Conservation (phyloP, 1,140 invertebrate genomes). For the Drosophila willistoni region DNA sequence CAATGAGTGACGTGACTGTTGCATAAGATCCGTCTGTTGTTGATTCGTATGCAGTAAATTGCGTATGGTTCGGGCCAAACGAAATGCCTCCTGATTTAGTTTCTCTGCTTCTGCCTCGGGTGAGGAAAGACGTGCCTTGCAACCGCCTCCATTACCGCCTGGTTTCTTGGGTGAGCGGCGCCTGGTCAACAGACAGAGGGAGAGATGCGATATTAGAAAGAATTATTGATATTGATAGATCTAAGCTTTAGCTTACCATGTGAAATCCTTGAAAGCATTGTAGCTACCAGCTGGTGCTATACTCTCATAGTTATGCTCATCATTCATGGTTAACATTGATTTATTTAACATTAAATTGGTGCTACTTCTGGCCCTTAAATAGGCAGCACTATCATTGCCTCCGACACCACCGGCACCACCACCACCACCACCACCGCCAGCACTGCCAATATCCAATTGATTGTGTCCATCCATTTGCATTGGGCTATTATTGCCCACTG, state of each 20-base stretch:
- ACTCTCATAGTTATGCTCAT: conserved; percentile 70
- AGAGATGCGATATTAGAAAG: not conserved
- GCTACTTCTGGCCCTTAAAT: conserved; percentile 82
- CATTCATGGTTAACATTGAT: conserved; percentile 69
- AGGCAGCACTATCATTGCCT: conserved; percentile 37
- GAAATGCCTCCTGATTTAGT: conserved; percentile 87
- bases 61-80: conserved; percentile 87
- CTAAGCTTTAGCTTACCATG: conserved; percentile 77
- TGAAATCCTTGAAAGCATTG: conserved; percentile 84
- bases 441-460: conserved; percentile 12
- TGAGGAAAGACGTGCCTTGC: conserved; percentile 51
- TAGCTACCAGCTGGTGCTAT: conserved; percentile 77
- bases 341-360: conserved; percentile 75
- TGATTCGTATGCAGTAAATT: conserved; percentile 85
- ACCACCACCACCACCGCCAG: conserved; percentile 26
- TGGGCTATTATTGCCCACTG: conserved; percentile 43
- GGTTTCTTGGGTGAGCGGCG: conserved; percentile 75
- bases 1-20: conserved; percentile 65
- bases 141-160: conserved; percentile 15
- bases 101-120: conserved; percentile 85
- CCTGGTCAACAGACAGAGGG: conserved; percentile 32
- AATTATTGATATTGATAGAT: not conserved
- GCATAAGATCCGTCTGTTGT: conserved; percentile 86
- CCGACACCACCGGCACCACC: conserved; percentile 42
- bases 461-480: conserved; percentile 48